phyloP scores from a whole-genome alignment of 1,140 invertebrate species.

The Halyomorpha halys region DNA sequence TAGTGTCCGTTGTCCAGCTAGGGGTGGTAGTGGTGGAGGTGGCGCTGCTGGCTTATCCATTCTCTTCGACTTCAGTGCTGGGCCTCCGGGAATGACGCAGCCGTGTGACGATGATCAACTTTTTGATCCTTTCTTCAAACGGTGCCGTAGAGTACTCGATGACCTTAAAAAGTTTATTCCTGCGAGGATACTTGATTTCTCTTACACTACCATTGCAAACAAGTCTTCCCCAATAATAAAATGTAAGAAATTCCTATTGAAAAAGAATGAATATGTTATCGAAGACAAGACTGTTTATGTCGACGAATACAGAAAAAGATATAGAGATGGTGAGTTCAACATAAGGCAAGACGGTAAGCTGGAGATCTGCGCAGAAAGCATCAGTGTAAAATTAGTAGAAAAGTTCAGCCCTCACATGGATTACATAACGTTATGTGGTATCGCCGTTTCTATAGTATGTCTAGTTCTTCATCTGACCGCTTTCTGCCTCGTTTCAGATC shows the following conservation, averaged over 20 bases:
- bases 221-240: background rate
- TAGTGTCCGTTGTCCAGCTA: no score
- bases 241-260: constrained; percentile 20
- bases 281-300: constrained; percentile 34
- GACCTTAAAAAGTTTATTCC: constrained; percentile 14
- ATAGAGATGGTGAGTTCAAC: constrained; percentile 31
- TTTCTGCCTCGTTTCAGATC: constrained; percentile 39
- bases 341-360: constrained; percentile 27
- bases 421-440: constrained; percentile 38
- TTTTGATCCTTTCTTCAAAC: constrained; percentile 46
- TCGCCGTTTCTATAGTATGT: constrained; percentile 41
- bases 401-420: constrained; percentile 40
- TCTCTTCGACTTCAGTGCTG: constrained; percentile 39
- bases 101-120: constrained; percentile 35
- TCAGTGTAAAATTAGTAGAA: constrained; percentile 33
- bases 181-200: background rate
- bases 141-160: constrained; percentile 37
- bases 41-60: constrained; percentile 41
- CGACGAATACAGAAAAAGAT: constrained; percentile 35
- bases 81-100: constrained; percentile 35
- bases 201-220: background rate
- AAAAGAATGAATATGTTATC: constrained; percentile 17
- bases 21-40: constrained; percentile 38
- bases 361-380: constrained; percentile 30
- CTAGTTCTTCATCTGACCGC: constrained; percentile 40